Evolutionary conservation across 2,113 vertebrate species (phyloP).

Genomic region (Engystomops pustulosus): DNA sequence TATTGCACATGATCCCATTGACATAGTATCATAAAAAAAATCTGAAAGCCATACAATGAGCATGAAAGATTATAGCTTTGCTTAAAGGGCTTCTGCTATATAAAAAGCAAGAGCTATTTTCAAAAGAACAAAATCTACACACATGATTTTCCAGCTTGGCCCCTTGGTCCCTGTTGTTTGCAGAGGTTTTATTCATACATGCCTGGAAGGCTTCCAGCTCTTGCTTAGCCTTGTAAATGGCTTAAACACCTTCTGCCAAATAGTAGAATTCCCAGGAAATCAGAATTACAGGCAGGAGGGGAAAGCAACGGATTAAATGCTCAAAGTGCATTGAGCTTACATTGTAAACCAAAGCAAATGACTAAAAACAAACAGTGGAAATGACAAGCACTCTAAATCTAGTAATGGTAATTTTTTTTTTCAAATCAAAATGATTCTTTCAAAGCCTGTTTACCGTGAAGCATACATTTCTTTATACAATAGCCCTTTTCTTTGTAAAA

Average conservation of each 20-base stretch:
- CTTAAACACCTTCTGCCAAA: slow-evolving; percentile 59
- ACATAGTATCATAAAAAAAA: slow-evolving; percentile 25
- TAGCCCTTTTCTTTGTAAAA: neutral
- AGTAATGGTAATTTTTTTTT: slow-evolving; percentile 29
- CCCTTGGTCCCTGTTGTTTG: slow-evolving; percentile 56
- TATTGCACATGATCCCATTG: slow-evolving; percentile 16
- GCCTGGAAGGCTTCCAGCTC: slow-evolving; percentile 57
- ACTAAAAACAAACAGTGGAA: slow-evolving; percentile 54
- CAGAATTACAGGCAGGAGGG: slow-evolving; percentile 45
- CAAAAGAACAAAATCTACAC: slow-evolving; percentile 53
- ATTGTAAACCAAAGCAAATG: slow-evolving; percentile 46
- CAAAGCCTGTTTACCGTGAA: slow-evolving; percentile 12
- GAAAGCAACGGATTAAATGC: slow-evolving; percentile 53
- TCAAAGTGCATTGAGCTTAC: slow-evolving; percentile 39
- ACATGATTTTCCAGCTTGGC: slow-evolving; percentile 52
- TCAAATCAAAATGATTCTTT: slow-evolving; percentile 22
- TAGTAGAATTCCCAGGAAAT: slow-evolving; percentile 56
- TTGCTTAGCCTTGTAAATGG: slow-evolving; percentile 59
- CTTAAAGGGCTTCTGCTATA: slow-evolving; percentile 24
- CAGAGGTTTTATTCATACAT: slow-evolving; percentile 59
- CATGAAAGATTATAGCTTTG: slow-evolving; percentile 43
- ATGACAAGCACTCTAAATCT: slow-evolving; percentile 41
- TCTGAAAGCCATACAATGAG: slow-evolving; percentile 6
- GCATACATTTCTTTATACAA: neutral
- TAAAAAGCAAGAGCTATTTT: slow-evolving; percentile 34